Base-by-base conservation (phyloP, 1,140 invertebrate genomes). In the Leguminivora glycinivorella region DNA sequence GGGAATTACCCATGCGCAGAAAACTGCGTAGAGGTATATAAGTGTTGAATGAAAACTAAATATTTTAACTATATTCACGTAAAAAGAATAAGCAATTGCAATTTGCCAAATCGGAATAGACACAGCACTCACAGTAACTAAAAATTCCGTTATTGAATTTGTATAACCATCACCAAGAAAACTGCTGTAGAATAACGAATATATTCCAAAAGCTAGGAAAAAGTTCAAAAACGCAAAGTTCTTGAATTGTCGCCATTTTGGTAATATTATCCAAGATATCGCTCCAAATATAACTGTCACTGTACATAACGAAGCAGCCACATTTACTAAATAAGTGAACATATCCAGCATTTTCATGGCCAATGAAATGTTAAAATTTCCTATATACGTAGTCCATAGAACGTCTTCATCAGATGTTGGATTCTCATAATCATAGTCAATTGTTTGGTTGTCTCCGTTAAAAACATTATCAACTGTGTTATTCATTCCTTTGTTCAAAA, bases 221-320 rank as follows among this genome's bases (percentile, higher is more conserved):
- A 26, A 24, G 24, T 58, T 58, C 3, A 58, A n/a, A 22, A 58
- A 58, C 0, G 24, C 56, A 26, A 14, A 58, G 12, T 58, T 58
- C n/a, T 26, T 58, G 3, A 58, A 58, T 9, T 58, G 56, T 26
- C 56, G 10, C 56, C 56, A 58, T 58, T 58, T 58, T 58, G 56
- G 56, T 10, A 58, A 26, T 25, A 58, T 4, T 14, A 26, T 58
- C 56, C 56, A 58, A 24, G 56, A 58, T 5, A 58, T 14, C 9
- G n/a, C 24, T 58, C 56, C 56, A 4, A 58, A 58, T 24, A 58
- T 3, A 7, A 58, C 56, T 12, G 24, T 26, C 24, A 26, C 14
- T 24, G 25, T 14, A 5, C 56, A 25, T 12, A 58, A 58, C 12
- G 29, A 9, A n/a, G 56, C 24, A 1, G 24, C 24, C 7, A 26